Percentiles rank a stretch among this genome's conserved stretches.
phyloP scores from a whole-genome alignment of 2,797 vertebrate genomes.

The Scolopax bukidnonensis region DNA sequence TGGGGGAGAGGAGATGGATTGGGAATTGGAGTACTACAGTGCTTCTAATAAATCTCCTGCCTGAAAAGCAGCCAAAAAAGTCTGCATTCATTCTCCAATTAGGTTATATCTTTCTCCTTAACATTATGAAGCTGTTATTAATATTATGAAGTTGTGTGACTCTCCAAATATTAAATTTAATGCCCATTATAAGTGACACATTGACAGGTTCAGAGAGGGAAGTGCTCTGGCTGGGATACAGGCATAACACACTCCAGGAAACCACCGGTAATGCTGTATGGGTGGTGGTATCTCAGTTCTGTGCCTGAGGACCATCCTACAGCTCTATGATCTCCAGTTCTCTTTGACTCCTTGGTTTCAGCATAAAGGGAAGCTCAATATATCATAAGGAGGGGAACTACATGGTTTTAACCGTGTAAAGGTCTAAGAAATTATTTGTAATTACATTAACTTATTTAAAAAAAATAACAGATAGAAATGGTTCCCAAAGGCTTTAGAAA shows the following conservation, averaged over 20 bases:
- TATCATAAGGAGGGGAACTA: background rate
- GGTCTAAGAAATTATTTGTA: background rate
- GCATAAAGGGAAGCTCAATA: background rate
- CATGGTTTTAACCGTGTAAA: background rate
- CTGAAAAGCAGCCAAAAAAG: slow-evolving; percentile 36
- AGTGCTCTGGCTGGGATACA: background rate
- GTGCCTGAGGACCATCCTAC: background rate
- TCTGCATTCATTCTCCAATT: slow-evolving; percentile 20
- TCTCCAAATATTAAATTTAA: slow-evolving; percentile 24
- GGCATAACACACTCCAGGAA: background rate
- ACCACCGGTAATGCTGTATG: no score
- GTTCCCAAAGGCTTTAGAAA: background rate
- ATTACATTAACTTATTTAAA: background rate
- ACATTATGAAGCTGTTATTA: slow-evolving; percentile 26
- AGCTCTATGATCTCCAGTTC: background rate
- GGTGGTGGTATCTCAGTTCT: background rate
- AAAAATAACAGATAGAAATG: background rate
- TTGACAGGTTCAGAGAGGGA: background rate
- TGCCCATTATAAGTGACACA: background rate
- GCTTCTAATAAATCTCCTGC: slow-evolving; percentile 30
- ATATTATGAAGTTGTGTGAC: background rate
- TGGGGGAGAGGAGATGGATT: background rate
- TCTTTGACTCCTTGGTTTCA: background rate
- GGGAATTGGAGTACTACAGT: background rate
- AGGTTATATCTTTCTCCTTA: slow-evolving; percentile 38